These are phyloP conservation scores for Diabrotica virgifera DNA, from an alignment of 1,140 invertebrate species.

Conservation along the genomic window DNA sequence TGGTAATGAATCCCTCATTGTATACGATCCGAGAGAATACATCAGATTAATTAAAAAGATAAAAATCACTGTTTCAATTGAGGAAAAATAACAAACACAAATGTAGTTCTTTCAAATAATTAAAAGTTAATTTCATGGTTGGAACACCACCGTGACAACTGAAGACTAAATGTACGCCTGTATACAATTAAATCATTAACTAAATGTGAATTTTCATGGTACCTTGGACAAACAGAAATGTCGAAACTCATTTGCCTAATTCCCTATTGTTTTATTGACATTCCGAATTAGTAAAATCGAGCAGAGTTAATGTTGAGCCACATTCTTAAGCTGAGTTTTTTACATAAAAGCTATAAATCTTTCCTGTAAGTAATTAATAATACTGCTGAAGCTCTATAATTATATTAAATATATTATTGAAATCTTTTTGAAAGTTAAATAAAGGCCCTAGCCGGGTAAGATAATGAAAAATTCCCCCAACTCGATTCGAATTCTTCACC, in stretches of 20 bases:
- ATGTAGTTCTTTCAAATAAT: constrained; percentile 22
- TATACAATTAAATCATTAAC: constrained; percentile 27
- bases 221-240: constrained; percentile 10
- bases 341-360: background rate
- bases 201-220: constrained; percentile 27
- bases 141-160: constrained; percentile 19
- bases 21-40: background rate
- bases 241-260: constrained; percentile 16
- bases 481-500: no score
- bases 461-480: no score
- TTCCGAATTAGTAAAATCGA: constrained; percentile 7
- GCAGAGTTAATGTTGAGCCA: background rate
- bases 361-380: background rate
- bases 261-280: constrained; percentile 21
- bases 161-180: constrained; percentile 13
- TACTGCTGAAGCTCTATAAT: no score
- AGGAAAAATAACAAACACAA: constrained; percentile 8
- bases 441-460: no score
- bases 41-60: constrained; percentile 10
- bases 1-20: constrained; percentile 9
- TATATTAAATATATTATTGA: no score
- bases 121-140: constrained; percentile 33
- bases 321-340: background rate
- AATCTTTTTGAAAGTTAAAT: no score
- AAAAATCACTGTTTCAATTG: constrained; percentile 5